phyloP scores from a whole-genome alignment of 2,888 invertebrate genomes.

The Acleris sparsana region DNA sequence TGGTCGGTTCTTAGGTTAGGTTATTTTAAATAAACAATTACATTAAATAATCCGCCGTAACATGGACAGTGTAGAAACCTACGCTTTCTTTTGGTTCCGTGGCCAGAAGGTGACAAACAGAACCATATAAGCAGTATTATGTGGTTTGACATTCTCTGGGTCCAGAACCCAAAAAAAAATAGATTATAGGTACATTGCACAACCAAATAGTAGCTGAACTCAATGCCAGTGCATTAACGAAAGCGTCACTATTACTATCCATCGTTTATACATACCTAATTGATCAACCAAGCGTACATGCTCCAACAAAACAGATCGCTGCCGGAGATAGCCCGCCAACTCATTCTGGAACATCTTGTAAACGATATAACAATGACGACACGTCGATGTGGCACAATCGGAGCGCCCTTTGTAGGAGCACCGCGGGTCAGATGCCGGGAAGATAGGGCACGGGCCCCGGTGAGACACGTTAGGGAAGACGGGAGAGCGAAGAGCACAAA shows the following conservation, averaged over 20 bases:
- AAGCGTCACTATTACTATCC: not conserved
- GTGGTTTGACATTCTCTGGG: too few species aligned
- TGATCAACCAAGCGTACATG: not conserved
- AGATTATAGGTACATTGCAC: too few species aligned
- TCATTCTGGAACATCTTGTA: constrained; percentile 18
- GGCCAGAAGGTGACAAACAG: too few species aligned
- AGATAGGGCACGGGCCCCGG: constrained; percentile 29
- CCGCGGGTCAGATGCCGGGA: constrained; percentile 20
- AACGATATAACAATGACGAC: constrained; percentile 30
- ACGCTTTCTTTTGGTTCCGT: too few species aligned
- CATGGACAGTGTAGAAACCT: too few species aligned
- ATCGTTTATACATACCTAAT: not conserved
- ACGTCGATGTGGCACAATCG: constrained; percentile 23
- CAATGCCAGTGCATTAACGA: not conserved
- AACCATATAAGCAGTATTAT: too few species aligned
- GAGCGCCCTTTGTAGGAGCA: constrained; percentile 16
- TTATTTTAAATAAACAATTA: too few species aligned
- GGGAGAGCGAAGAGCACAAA: not conserved
- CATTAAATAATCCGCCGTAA: too few species aligned
- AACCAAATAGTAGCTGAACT: too few species aligned
- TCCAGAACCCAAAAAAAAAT: too few species aligned
- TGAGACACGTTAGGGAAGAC: constrained; percentile 18
- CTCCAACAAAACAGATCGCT: not conserved
- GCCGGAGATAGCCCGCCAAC: constrained; percentile 8
- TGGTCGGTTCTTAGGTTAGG: too few species aligned